phyloP scores from a whole-genome alignment of 2,797 vertebrate species.

The Fistularia commersonii region DNA sequence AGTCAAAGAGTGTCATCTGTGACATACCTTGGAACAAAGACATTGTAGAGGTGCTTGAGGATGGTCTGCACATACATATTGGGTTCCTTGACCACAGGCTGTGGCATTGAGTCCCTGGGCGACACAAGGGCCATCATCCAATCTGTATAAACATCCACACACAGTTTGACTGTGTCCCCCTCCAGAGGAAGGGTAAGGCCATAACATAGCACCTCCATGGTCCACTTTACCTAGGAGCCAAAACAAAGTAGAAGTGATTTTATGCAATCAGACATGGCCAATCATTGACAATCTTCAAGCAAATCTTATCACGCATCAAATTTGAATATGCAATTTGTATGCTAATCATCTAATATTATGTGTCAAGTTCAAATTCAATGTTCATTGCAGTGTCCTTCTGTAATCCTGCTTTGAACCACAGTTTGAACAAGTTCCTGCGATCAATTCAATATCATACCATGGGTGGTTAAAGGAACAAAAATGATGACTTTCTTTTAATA shows the following conservation, averaged over 20 bases:
- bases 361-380: too few species aligned
- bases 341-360: too few species aligned
- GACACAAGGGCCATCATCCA: slow-evolving; percentile 95
- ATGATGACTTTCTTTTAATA: too few species aligned
- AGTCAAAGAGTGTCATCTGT: not conserved
- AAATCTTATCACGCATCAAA: too few species aligned
- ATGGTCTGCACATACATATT: slow-evolving; percentile 94
- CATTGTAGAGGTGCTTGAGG: slow-evolving; percentile 94
- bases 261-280: not conserved
- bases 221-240: slow-evolving; percentile 90
- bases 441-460: too few species aligned
- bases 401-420: too few species aligned
- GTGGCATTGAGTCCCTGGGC: slow-evolving; percentile 90
- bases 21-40: slow-evolving; percentile 91
- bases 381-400: too few species aligned
- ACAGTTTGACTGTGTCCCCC: slow-evolving; percentile 92
- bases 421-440: too few species aligned
- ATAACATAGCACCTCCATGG: slow-evolving; percentile 96
- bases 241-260: not conserved
- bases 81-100: slow-evolving; percentile 89
- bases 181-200: slow-evolving; percentile 92
- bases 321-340: too few species aligned
- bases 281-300: not conserved
- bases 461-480: too few species aligned
- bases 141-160: slow-evolving; percentile 96